Percentiles rank a stretch among this genome's conserved stretches.
phyloP scores from a whole-genome alignment of 2,797 vertebrate species.

The Ptychobarbus kaznakovi region DNA sequence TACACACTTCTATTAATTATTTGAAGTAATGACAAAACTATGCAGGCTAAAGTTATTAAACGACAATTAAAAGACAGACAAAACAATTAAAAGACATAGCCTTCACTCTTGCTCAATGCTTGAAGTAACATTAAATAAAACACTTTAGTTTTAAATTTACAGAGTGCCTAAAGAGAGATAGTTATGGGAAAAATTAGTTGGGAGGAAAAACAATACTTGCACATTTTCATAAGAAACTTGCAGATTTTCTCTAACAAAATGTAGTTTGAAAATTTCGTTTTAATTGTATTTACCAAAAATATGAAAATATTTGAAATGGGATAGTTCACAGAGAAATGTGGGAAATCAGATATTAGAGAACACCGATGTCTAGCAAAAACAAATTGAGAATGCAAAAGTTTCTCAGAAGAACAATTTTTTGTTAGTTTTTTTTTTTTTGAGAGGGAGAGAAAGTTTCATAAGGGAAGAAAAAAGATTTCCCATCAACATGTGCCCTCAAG shows the following conservation, averaged over 20 bases:
- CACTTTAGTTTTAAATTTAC: neutral
- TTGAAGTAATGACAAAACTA: neutral
- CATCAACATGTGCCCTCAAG: neutral
- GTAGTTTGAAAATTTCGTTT: neutral
- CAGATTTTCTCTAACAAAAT: neutral
- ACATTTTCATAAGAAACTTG: neutral
- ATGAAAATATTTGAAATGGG: neutral
- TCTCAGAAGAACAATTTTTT: neutral
- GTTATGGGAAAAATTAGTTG: neutral
- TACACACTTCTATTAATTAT: neutral
- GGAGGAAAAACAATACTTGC: too few species aligned
- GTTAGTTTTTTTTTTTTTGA: neutral
- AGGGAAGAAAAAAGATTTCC: neutral
- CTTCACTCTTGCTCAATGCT: slow-evolving; percentile 39
- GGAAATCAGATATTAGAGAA: neutral
- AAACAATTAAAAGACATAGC: slow-evolving; percentile 19
- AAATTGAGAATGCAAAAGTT: neutral
- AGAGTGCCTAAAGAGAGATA: neutral
- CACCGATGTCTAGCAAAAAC: neutral
- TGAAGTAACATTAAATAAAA: slow-evolving; percentile 38
- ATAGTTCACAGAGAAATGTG: neutral
- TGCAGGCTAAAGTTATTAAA: neutral
- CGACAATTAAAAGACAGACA: neutral
- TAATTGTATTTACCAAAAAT: neutral
- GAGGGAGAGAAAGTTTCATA: neutral